Evolutionary conservation across 1,140 invertebrate genomes (phyloP).

Genomic region (Drosophila tristis): DNA sequence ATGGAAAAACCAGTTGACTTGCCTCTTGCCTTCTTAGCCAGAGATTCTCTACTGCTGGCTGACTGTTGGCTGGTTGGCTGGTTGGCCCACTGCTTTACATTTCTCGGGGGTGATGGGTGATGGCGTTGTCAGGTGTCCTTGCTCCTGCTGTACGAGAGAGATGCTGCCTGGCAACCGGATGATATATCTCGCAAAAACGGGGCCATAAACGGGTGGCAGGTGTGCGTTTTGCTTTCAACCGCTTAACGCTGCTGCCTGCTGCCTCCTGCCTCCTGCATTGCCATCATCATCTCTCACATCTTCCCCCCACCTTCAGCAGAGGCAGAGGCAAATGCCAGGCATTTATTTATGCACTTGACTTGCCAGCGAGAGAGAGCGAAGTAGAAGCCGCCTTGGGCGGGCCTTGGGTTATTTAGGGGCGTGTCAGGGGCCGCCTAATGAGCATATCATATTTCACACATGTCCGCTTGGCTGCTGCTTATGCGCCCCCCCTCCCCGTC

Average conservation of each 20-base stretch:
- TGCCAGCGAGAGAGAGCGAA: constrained; percentile 14
- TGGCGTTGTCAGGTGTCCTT: constrained; percentile 31
- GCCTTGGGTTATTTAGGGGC: not conserved
- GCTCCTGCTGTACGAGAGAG: not conserved
- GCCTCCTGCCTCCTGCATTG: constrained; percentile 30
- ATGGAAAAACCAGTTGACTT: constrained; percentile 30
- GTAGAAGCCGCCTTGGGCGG: constrained; percentile 21
- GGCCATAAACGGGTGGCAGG: constrained; percentile 54
- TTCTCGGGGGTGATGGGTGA: constrained; percentile 39
- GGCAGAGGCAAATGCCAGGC: constrained; percentile 33
- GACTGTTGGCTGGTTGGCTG: too few species aligned
- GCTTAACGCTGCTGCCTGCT: constrained; percentile 57
- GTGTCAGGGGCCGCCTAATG: constrained; percentile 50
- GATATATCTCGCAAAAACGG: constrained; percentile 60
- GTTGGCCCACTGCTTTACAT: constrained; percentile 12
- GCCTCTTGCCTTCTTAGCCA: not conserved
- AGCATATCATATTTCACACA: constrained; percentile 78
- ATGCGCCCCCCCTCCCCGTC: constrained; percentile 3
- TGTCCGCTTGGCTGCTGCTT: constrained; percentile 43
- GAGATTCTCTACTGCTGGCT: constrained; percentile 10
- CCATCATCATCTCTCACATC: constrained; percentile 59
- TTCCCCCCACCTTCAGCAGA: constrained; percentile 26
- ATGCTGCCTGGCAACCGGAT: constrained; percentile 28
- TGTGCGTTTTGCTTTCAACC: constrained; percentile 61
- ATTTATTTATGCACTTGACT: constrained; percentile 80